A percentile compares a stretch with the other conserved stretches of the same genome.
Evolutionary conservation across 1,140 invertebrate genomes (phyloP).

Genomic region (Epicauta chinensis): DNA sequence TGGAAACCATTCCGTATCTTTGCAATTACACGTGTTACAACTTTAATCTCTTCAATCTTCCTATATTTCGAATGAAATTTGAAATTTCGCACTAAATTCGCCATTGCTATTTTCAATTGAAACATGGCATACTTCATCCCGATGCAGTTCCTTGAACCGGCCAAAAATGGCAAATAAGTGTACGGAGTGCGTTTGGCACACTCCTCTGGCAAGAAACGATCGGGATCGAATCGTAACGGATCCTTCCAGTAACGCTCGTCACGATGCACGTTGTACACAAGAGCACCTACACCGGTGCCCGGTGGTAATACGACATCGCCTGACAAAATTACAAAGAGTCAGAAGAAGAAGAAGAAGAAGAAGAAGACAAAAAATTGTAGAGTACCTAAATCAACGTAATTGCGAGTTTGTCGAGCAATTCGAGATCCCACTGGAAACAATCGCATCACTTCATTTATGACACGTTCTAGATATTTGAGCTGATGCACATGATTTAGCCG

Average conservation of each 20-base stretch:
- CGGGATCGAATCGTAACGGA: constrained; percentile 59
- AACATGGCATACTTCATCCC: not conserved
- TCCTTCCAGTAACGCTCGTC: constrained; percentile 50
- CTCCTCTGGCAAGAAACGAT: constrained; percentile 55
- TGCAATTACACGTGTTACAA: too few species aligned
- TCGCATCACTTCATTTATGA: not conserved
- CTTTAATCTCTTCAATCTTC: too few species aligned
- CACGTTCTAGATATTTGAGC: not conserved
- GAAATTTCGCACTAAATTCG: too few species aligned
- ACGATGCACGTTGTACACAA: constrained; percentile 39
- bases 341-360: not conserved
- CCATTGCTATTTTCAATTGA: too few species aligned
- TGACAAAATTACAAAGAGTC: too few species aligned
- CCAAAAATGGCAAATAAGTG: constrained; percentile 1
- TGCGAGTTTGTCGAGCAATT: not conserved
- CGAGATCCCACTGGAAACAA: not conserved
- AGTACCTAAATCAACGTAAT: not conserved
- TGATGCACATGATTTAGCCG: not conserved
- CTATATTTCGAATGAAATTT: too few species aligned
- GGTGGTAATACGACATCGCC: not conserved
- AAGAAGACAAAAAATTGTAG: not conserved
- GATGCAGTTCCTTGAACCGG: not conserved
- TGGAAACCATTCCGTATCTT: too few species aligned
- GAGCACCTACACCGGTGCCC: not conserved
- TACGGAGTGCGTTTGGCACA: constrained; percentile 38